Base-by-base conservation (phyloP, 2,113 vertebrate genomes). In the Periophthalmodon schlosseri region DNA sequence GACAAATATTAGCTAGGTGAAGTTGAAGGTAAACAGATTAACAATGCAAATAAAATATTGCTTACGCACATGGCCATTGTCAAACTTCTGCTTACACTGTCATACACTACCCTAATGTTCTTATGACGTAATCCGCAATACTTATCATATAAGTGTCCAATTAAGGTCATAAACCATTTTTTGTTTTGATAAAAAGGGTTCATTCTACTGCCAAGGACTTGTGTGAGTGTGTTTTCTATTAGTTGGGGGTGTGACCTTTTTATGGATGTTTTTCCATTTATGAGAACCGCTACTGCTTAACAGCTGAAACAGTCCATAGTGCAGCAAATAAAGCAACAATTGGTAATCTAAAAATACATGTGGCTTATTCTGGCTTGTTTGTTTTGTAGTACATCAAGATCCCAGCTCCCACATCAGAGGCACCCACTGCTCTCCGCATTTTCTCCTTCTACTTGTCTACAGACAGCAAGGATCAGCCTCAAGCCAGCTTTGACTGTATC, bases 381-480 rank as follows among this genome's bases (percentile, higher is more conserved):
- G 56, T 56, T 21, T 52, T 36, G 3, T 76, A 96, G 96, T 95
- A 95, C 79, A 86, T 96, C 80, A 95, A 93, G 90, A 91, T 96
- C 77, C 94, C 94, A 23, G 91, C 88, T 65, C 87, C 91, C 49
- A 79, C 92, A 47, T 50, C 86, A 67, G 83, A 93, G 34, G 84
- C 84, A 0, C 78, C 87, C 1, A 89, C 84, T 20, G 83, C 91
- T 56, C 90, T 94, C 18, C 94, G 90, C 9, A 84, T 96, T 75
- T 96, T 97, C 80, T 89, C 94, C 80, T 96, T 96, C 91, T 92
- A 93, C 84, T 82, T 95, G 78, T 96, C 95, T 72, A 93, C 90
- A n/a, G 94, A 95, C 93, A 94, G 91, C 85, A 94, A 92, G 86
- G 94, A 95, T 58, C 92, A 94, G 54, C 88, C 91, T 28, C 92